Conservation (phyloP, 2,797 vertebrate species). For the Atherinosoma microstoma region DNA sequence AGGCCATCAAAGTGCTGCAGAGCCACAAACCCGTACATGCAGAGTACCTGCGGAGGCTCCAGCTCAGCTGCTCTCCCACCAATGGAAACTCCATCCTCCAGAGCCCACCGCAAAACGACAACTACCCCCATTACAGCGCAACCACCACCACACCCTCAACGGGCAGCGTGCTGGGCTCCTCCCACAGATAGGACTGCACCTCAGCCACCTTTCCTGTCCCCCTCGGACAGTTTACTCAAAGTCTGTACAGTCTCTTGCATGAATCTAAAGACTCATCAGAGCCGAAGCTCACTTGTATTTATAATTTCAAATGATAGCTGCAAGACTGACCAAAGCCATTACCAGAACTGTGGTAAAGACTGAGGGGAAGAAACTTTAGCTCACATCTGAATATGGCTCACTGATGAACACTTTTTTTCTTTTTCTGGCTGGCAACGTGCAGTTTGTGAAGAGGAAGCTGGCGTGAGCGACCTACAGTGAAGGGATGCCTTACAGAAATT, state of each 20-base stretch:
- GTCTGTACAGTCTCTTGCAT: constrained; percentile 80
- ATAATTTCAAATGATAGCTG: constrained; percentile 61
- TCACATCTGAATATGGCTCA: constrained; percentile 29
- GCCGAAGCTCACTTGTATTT: constrained; percentile 59
- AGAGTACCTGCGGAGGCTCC: constrained; percentile 95
- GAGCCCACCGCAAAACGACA: constrained; percentile 86
- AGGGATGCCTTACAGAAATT: constrained; percentile 81
- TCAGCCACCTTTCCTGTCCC: constrained; percentile 14
- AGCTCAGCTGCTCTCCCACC: constrained; percentile 91
- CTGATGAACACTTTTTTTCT: constrained; percentile 48
- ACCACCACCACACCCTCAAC: constrained; percentile 87
- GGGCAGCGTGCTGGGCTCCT: constrained; percentile 87
- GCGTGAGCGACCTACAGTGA: constrained; percentile 40
- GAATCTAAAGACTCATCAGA: constrained; percentile 63
- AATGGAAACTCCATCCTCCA: constrained; percentile 94
- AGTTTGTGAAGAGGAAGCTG: constrained; percentile 47
- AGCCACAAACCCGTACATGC: constrained; percentile 98
- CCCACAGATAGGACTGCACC: constrained; percentile 83
- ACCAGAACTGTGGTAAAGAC: constrained; percentile 54
- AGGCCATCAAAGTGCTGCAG: constrained; percentile 97
- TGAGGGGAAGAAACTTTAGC: constrained; percentile 28
- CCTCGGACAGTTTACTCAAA: constrained; percentile 39
- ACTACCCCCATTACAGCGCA: constrained; percentile 89
- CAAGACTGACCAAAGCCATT: constrained; percentile 77
- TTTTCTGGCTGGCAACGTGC: constrained; percentile 32